A percentile compares a stretch with the other conserved stretches of the same genome.
phyloP scores from a whole-genome alignment of 2,888 invertebrate species.

The Polylopha cassiicola region DNA sequence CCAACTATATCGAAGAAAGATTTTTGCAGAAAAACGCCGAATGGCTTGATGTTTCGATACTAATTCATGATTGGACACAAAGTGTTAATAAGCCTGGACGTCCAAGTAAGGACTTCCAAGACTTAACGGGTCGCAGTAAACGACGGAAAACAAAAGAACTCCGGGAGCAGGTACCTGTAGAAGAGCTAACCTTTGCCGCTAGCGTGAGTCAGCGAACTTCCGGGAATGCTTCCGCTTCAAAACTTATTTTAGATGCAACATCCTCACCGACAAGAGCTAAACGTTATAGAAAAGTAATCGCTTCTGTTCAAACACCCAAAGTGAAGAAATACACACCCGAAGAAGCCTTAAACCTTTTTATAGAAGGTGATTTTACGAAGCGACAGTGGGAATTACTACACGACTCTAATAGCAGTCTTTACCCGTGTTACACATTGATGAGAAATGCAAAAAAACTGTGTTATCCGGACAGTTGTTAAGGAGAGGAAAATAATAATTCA shows the following conservation, averaged over 20 bases:
- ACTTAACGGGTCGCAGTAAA: background rate
- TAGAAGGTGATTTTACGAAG: background rate
- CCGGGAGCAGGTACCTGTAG: background rate
- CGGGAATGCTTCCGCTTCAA: background rate
- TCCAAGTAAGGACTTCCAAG: background rate
- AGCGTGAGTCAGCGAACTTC: background rate
- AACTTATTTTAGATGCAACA: background rate
- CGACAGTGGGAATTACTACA: background rate
- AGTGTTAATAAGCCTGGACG: too few species aligned
- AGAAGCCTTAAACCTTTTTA: background rate
- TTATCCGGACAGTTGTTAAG: too few species aligned
- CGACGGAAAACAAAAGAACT: constrained; percentile 1
- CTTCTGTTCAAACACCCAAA: background rate
- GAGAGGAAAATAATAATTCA: too few species aligned
- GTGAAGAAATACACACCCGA: background rate
- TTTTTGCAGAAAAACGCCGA: constrained; percentile 4
- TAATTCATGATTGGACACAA: background rate
- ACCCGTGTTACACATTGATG: background rate
- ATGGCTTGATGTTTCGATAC: constrained; percentile 4
- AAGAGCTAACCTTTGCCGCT: background rate
- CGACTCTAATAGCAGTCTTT: background rate
- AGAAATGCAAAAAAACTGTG: background rate
- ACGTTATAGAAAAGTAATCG: background rate
- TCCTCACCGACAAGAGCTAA: background rate
- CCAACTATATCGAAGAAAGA: constrained; percentile 5